These are phyloP conservation scores for Luperina nickerlii DNA, from an alignment of 2,888 invertebrate genomes.

Conservation along the genomic window DNA sequence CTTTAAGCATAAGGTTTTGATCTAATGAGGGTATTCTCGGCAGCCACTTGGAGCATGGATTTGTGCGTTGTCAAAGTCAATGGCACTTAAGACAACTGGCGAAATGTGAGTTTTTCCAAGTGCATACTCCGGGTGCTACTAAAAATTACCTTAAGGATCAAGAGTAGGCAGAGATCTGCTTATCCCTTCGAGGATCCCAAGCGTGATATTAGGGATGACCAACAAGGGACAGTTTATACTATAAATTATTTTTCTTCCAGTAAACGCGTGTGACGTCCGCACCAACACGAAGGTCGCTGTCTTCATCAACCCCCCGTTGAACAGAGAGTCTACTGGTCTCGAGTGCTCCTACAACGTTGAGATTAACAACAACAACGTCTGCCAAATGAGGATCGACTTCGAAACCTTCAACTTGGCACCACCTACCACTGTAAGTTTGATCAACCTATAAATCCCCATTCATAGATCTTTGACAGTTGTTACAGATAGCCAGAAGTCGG, in stretches of 20 bases:
- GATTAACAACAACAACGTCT: conserved; percentile 90
- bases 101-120: neutral
- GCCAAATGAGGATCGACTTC: conserved; percentile 91
- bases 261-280: conserved; percentile 86
- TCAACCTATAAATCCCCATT: neutral
- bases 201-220: neutral
- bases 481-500: neutral
- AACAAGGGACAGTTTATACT: neutral
- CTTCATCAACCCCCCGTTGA: conserved; percentile 87
- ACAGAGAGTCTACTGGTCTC: conserved; percentile 82
- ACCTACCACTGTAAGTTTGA: conserved; percentile 82
- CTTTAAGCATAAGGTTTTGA: too few species aligned
- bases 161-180: neutral
- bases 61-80: neutral
- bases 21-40: neutral
- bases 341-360: conserved; percentile 90
- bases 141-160: neutral
- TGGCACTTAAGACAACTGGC: neutral
- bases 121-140: neutral
- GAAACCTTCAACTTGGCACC: conserved; percentile 89
- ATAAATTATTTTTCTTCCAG: conserved; percentile 67
- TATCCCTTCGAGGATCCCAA: neutral
- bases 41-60: neutral
- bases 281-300: conserved; percentile 85
- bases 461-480: too few species aligned